Evolutionary conservation across 2,888 invertebrate species (phyloP).

Genomic region (Phrixothrix hirtus): DNA sequence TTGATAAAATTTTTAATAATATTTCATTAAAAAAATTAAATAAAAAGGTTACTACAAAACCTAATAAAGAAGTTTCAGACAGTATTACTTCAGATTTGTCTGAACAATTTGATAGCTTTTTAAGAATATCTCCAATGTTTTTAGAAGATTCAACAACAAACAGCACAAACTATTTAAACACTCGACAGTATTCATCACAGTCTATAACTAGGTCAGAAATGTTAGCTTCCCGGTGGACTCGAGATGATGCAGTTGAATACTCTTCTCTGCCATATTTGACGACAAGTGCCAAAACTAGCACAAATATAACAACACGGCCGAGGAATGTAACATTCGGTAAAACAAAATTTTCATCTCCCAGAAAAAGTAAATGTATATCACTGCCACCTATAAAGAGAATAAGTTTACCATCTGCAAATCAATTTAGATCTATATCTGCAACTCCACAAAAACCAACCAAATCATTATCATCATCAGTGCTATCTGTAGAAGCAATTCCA

Average conservation of each 20-base stretch:
- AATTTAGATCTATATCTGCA: conserved; percentile 49
- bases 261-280: conserved; percentile 46
- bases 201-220: conserved; percentile 30
- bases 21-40: conserved; percentile 9
- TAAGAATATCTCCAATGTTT: conserved; percentile 17
- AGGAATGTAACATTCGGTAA: no score
- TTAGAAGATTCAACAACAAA: conserved; percentile 8
- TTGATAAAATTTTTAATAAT: conserved; percentile 39
- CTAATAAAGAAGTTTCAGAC: background rate
- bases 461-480: conserved; percentile 21
- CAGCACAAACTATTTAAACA: conserved; percentile 12
- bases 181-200: conserved; percentile 17
- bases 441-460: conserved; percentile 42
- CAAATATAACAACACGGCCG: no score
- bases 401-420: conserved; percentile 33
- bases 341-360: conserved; percentile 12
- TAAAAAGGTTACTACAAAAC: background rate
- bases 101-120: conserved; percentile 12
- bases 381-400: conserved; percentile 45
- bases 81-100: background rate
- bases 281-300: conserved; percentile 34
- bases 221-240: conserved; percentile 34
- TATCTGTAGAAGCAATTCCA: conserved; percentile 12
- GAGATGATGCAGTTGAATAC: conserved; percentile 35
- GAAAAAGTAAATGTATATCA: conserved; percentile 37